Base-by-base conservation (phyloP, 92 coral and sea anemone species). In the Parazoanthus swiftii region DNA sequence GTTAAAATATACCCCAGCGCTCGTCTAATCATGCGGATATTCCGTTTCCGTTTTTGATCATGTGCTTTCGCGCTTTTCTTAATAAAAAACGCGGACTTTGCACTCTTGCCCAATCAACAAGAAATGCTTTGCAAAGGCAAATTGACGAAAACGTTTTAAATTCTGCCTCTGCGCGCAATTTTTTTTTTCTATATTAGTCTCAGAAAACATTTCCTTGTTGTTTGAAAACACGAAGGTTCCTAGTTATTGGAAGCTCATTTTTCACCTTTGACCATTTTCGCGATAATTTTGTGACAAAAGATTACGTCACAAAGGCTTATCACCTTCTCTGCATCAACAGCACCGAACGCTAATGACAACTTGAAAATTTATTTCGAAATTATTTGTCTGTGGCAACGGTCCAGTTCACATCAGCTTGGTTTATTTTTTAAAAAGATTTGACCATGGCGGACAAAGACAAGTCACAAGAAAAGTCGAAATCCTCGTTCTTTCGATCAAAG, bases 391-490 rank as follows among this genome's bases (percentile, higher is more conserved):
- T 81, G 87, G 48, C 63, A 84, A 84, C 79, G 68, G 87, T 84
- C 79, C 79, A 71, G 87, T 84, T 84, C 87, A 71, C 87, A 84
- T 83, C 78, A 35, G 44, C 43, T 84, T 29, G n/a, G 80, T 37
- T 37, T 76, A 6, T 39, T 39, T 76, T 63, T 20, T 51, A 1
- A 23, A 23, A 44, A 76, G 26, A 29, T 72, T 21, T 48, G 29
- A 36, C 25, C 87, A 84, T 84, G 87, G 79, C 79, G 26, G 87
- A 84, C 68, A 84, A 84, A 74, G 87, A 71, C 35, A 84, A 84
- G 36, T 46, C 44, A 29, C 75, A 84, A 5, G 79, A 84, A 29
- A 84, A 84, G 44, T 23, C 87, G 0, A 84, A 84, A 21, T 84
- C 87, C 18, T 84, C 87, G 79, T 35, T 84, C 26, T 84, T 84